Evolutionary conservation across 2,113 vertebrate species (phyloP), one percentile per base, ranked within the genome.

Genomic region (Camelus dromedarius): DNA sequence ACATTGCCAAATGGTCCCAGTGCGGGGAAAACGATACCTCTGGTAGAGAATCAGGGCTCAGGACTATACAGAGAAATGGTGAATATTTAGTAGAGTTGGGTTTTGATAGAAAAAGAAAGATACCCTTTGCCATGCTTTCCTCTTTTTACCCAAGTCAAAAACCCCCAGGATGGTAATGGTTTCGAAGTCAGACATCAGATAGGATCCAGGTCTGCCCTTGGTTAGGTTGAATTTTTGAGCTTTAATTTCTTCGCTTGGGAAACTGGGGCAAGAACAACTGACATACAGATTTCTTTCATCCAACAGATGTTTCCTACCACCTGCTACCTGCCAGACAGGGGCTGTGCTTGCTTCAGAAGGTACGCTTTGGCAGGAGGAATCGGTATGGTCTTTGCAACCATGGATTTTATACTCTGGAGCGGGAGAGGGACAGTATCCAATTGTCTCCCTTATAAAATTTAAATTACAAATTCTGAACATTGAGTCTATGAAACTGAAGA

Each of bases 231-330:
- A 60, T 48, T 64, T 73, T 67, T 76, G 66, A 75, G 14, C 20
- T 86, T 95, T 62, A 62, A 62, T 58, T 62, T 81, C 24, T 77
- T 58, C 52, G 35, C 70, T 88, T 83, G n/a, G 82, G 84, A 94
- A 58, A 56, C 15, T 18, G 16, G 30, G 38, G 70, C 26, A 69
- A 38, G 77, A 15, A 80, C 58, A 67, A 38, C 12, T 7, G 18
- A 14, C 42, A 73, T 8, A 16, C 0, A 38, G 1, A 58, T 11
- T 19, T 81, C 6, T 69, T 91, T 84, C 14, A 77, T 8, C 50
- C 32, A 88, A 56, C 2, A 88, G 30, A n/a, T n/a, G 62, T 46
- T 48, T 38, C 52, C 30, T 95, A 76, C 79, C 56, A 72, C 12
- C 56, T 35, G 20, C 20, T 88, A 32, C 30, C 26, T 35, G 52